A percentile compares a stretch with the other conserved stretches of the same genome.
Conservation (phyloP, 2,888 invertebrate species). For the Ganaspis brasiliensis region DNA sequence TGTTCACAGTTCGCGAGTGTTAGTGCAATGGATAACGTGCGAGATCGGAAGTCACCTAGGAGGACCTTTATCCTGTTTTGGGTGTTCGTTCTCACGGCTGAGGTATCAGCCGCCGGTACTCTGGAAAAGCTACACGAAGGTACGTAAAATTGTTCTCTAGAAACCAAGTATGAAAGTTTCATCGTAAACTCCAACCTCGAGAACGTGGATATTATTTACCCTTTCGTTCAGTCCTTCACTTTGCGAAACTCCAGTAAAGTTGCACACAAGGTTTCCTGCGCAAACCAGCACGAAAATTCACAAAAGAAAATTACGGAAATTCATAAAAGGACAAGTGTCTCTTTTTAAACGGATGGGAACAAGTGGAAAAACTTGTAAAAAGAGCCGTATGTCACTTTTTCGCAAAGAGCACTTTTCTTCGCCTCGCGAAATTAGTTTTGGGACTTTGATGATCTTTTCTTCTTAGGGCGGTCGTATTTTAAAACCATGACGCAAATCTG, state of each 20-base stretch:
- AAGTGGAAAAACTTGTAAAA: conserved; percentile 11
- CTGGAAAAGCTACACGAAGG: conserved; percentile 79
- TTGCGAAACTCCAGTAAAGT: conserved; percentile 47
- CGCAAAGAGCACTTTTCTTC: neutral
- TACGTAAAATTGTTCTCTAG: conserved; percentile 65
- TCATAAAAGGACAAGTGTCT: neutral
- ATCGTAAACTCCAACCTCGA: conserved; percentile 59
- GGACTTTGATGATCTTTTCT: conserved; percentile 21
- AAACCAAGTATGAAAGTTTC: conserved; percentile 59
- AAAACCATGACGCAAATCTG: conserved; percentile 17
- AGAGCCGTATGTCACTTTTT: conserved; percentile 21
- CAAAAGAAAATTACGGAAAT: conserved; percentile 19
- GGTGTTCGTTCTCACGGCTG: conserved; percentile 67
- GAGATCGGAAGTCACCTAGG: conserved; percentile 67
- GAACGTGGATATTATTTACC: conserved; percentile 61
- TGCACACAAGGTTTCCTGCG: conserved; percentile 42
- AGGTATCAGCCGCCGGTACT: conserved; percentile 72
- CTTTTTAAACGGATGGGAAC: conserved; percentile 10
- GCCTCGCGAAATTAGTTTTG: conserved; percentile 11
- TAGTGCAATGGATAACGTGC: conserved; percentile 73
- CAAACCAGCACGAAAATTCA: conserved; percentile 3
- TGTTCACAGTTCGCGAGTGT: conserved; percentile 72
- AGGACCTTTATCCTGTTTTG: conserved; percentile 69
- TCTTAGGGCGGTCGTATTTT: conserved; percentile 9
- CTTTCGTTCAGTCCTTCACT: conserved; percentile 51